These are phyloP conservation scores for Elephas maximus DNA, from an alignment of 2,113 vertebrate genomes.

Conservation along the genomic window DNA sequence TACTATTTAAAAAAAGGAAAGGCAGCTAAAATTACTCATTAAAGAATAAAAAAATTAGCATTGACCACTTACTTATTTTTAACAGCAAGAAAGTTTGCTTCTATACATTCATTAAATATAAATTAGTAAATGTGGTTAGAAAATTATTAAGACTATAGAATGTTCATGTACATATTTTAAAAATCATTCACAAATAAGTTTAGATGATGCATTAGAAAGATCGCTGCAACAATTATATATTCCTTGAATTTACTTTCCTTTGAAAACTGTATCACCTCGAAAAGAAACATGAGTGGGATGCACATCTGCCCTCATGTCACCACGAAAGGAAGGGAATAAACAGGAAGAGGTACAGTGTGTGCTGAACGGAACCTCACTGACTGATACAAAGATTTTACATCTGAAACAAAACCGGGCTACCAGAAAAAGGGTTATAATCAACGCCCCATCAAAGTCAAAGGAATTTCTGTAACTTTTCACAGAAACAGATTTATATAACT, in stretches of 20 bases:
- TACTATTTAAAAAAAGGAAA: slow-evolving; percentile 24
- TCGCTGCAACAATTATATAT: slow-evolving; percentile 51
- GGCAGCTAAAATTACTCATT: slow-evolving; percentile 39
- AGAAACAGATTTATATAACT: not conserved
- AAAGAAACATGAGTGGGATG: slow-evolving; percentile 24
- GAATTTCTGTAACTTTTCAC: slow-evolving; percentile 43
- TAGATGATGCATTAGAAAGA: slow-evolving; percentile 31
- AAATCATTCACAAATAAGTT: slow-evolving; percentile 53
- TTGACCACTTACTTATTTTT: slow-evolving; percentile 29
- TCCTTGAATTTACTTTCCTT: slow-evolving; percentile 53
- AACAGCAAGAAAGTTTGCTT: slow-evolving; percentile 57
- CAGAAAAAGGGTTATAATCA: slow-evolving; percentile 46
- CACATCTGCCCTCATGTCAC: slow-evolving; percentile 16
- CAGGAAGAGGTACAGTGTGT: not conserved
- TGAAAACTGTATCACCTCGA: slow-evolving; percentile 26
- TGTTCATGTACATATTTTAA: slow-evolving; percentile 30
- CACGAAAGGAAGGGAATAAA: slow-evolving; percentile 50
- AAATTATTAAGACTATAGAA: slow-evolving; percentile 26
- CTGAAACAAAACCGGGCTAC: slow-evolving; percentile 20
- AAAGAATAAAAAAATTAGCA: slow-evolving; percentile 42
- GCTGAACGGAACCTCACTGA: slow-evolving; percentile 18
- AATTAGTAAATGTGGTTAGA: slow-evolving; percentile 45
- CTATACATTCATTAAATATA: slow-evolving; percentile 42
- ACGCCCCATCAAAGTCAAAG: slow-evolving; percentile 44
- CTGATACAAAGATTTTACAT: slow-evolving; percentile 44